Base-by-base conservation (phyloP, 2,797 vertebrate genomes). In the Tadarida brasiliensis region DNA sequence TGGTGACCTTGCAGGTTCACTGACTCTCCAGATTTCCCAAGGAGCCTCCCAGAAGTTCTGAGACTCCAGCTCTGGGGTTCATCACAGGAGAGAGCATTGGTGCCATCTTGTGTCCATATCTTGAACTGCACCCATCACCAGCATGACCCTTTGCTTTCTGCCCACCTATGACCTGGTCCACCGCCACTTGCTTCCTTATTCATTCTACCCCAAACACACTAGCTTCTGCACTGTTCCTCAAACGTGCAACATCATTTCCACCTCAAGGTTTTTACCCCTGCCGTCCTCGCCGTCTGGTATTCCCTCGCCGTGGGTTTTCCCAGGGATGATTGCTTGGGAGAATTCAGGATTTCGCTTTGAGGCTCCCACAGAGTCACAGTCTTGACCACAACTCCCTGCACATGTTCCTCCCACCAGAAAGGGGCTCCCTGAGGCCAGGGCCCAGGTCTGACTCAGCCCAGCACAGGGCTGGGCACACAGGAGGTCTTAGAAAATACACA, bases 11-110 rank as follows among this genome's bases (percentile, higher is more conserved):
- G 5, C 22, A 28, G 59, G 33, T 10, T 51, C 15, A 4, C 9
- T n/a, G 19, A 33, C 26, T n/a, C 68, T 28, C 19, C 28, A 1
- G 15, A 4, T 16, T 35, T 14, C 51, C 44, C 49, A 5, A 11
- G 44, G 82, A 3, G 30, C 30, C 33, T 35, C 24, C 30, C 30
- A 35, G 49, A 76, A 76, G 33, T 35, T 10, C 16, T 1, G 2
- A 57, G 74, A 1, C 12, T 4, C 73, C n/a, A 3, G 35, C 7
- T 35, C 22, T 14, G 5, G 68, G 20, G n/a, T 56, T 33, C 65
- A 1, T 14, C 11, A 1, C 0, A 1, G 28, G n/a, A 0, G 17
- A 24, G 84, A 0, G 17, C 24, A 0, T 7, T 0, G 51, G 19
- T 19, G 59, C 77, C 90, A 47, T 56, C 70, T 90, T 6, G 87